Evolutionary conservation across 1,140 invertebrate species (phyloP).

Genomic region (Liolophura sinensis): DNA sequence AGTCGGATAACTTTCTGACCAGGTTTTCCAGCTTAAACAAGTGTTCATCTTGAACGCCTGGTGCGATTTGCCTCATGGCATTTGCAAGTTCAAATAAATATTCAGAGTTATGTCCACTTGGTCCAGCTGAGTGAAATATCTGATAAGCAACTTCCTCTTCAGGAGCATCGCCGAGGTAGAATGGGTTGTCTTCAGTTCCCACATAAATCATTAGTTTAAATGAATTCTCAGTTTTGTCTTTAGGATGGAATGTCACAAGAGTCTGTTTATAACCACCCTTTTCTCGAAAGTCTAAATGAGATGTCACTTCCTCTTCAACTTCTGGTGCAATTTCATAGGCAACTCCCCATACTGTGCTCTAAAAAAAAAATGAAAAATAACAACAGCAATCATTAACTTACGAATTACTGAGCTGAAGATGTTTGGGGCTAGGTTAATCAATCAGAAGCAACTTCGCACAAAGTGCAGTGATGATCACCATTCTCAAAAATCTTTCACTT

Average conservation of each 20-base stretch:
- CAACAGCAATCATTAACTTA: constrained; percentile 9
- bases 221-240: constrained; percentile 40
- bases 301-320: constrained; percentile 72
- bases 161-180: constrained; percentile 71
- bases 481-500: too few species aligned
- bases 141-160: constrained; percentile 78
- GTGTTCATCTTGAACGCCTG: constrained; percentile 68
- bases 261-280: constrained; percentile 64
- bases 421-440: too few species aligned
- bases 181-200: constrained; percentile 73
- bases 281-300: constrained; percentile 86
- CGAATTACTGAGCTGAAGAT: too few species aligned
- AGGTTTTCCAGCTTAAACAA: constrained; percentile 74
- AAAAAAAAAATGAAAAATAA: constrained; percentile 26
- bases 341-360: constrained; percentile 82
- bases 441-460: too few species aligned
- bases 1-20: constrained; percentile 48
- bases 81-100: constrained; percentile 85
- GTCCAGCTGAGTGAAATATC: constrained; percentile 73
- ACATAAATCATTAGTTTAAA: constrained; percentile 83
- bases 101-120: constrained; percentile 85
- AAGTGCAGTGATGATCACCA: too few species aligned
- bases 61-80: constrained; percentile 75
- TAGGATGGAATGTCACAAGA: constrained; percentile 42
- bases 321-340: constrained; percentile 81